Conservation (phyloP, 2,888 invertebrate species). For the Cryptophagus acutangulus region DNA sequence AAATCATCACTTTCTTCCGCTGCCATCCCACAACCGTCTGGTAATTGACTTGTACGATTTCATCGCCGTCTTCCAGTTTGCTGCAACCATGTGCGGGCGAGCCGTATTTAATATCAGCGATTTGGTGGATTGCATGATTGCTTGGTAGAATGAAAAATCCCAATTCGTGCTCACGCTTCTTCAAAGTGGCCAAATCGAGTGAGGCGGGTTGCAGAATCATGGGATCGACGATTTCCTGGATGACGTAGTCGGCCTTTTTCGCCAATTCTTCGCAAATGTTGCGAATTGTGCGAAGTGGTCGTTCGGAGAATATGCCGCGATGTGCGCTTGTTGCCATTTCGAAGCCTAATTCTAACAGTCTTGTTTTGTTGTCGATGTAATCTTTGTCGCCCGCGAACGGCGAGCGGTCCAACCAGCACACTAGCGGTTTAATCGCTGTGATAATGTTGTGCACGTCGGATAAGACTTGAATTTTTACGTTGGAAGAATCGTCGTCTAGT, state of each 20-base stretch:
- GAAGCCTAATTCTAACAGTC: conserved; percentile 71
- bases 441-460: conserved; percentile 83
- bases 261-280: conserved; percentile 70
- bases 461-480: conserved; percentile 73
- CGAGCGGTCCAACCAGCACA: conserved; percentile 85
- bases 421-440: conserved; percentile 78
- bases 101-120: conserved; percentile 85
- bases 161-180: conserved; percentile 80
- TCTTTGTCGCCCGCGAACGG: conserved; percentile 61
- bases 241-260: conserved; percentile 76
- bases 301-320: conserved; percentile 82
- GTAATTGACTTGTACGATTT: conserved; percentile 83
- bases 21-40: conserved; percentile 79
- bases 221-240: conserved; percentile 84
- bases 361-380: conserved; percentile 65
- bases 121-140: conserved; percentile 73
- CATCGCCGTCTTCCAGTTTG: conserved; percentile 92
- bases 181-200: conserved; percentile 81
- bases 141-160: conserved; percentile 88
- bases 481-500: conserved; percentile 48
- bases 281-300: conserved; percentile 72
- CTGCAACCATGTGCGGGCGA: conserved; percentile 90
- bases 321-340: conserved; percentile 90
- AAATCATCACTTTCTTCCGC: conserved; percentile 67
- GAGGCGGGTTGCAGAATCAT: conserved; percentile 87